Percentiles rank a stretch among this genome's conserved stretches.
These are phyloP conservation scores for Acyrthosiphon pisum DNA, from an alignment of 1,140 invertebrate species.

Conservation along the genomic window DNA sequence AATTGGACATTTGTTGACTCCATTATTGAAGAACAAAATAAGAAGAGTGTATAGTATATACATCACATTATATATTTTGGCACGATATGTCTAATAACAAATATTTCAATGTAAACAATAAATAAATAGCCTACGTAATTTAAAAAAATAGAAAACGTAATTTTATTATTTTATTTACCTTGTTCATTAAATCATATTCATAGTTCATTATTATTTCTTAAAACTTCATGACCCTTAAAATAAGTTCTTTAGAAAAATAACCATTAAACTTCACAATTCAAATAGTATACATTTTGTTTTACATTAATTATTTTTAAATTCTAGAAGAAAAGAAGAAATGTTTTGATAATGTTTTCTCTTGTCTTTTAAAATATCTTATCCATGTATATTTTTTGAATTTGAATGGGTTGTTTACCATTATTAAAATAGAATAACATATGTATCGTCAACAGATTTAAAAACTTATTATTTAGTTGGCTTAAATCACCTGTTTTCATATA, in stretches of 20 bases:
- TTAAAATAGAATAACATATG: background rate
- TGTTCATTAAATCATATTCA: background rate
- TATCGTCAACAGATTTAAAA: background rate
- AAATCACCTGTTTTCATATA: slow-evolving; percentile 10
- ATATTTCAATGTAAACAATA: background rate
- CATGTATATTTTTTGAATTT: background rate
- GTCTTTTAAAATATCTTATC: background rate
- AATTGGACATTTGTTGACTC: no score
- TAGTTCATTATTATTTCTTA: background rate
- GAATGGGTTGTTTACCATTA: background rate
- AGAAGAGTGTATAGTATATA: no score
- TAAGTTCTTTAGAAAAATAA: background rate
- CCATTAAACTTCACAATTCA: background rate
- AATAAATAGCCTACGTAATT: background rate
- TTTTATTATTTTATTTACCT: background rate
- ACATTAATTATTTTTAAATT: background rate
- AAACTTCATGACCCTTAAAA: background rate
- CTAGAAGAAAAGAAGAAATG: background rate
- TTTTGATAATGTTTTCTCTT: background rate
- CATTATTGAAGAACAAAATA: no score
- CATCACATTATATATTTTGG: no score
- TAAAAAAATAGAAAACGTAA: no score
- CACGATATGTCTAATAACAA: background rate
- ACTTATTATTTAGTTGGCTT: background rate
- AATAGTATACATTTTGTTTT: background rate